phyloP scores from a whole-genome alignment of 2,888 invertebrate genomes.

The Drosophila koepferae region DNA sequence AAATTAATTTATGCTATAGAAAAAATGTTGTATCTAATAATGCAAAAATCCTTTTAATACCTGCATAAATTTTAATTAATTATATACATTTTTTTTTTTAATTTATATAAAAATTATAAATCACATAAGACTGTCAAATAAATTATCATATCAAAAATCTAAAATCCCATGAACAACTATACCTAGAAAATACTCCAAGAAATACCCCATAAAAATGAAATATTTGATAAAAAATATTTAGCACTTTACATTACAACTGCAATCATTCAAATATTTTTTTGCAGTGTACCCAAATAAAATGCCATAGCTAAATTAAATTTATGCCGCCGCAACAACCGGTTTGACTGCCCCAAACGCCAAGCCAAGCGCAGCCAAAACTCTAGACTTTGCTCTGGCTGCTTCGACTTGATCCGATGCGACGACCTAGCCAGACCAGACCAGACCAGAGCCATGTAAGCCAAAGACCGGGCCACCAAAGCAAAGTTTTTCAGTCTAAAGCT shows the following conservation, averaged over 20 bases:
- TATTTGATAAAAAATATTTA: neutral
- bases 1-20: too few relatives aligned
- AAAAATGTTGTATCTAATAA: too few relatives aligned
- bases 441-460: neutral
- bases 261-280: neutral
- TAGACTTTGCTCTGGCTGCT: slow-evolving; percentile 33
- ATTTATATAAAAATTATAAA: neutral
- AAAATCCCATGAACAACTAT: neutral
- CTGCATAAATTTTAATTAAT: too few relatives aligned
- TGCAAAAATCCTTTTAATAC: too few relatives aligned
- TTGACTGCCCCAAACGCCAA: slow-evolving; percentile 1
- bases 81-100: too few relatives aligned
- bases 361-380: slow-evolving; percentile 32
- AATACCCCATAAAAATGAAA: neutral
- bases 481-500: slow-evolving; percentile 25
- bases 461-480: slow-evolving; percentile 31
- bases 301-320: slow-evolving; percentile 7
- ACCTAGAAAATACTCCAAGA: neutral
- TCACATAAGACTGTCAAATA: neutral
- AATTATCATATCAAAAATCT: neutral
- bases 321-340: slow-evolving; percentile 23
- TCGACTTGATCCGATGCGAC: slow-evolving; percentile 1
- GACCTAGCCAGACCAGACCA: slow-evolving; percentile 8
- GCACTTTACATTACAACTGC: neutral
- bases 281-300: neutral